phyloP scores from a whole-genome alignment of 92 coral and sea anemone genomes.

The Phymanthus crucifer region DNA sequence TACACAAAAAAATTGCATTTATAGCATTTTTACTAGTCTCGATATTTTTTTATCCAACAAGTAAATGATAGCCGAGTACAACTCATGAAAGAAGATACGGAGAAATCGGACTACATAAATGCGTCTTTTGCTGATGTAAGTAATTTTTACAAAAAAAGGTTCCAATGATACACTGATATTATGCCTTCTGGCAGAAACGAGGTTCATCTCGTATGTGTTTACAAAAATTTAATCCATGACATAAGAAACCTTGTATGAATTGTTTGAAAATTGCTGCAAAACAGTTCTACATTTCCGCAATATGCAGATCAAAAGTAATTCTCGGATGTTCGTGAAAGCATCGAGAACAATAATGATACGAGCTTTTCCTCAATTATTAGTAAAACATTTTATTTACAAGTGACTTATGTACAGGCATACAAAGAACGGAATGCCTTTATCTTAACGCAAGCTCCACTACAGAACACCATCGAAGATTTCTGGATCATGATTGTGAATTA shows the following conservation, averaged over 20 bases:
- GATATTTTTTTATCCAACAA: background rate
- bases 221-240: too few relatives aligned
- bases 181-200: background rate
- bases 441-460: conserved; percentile 25
- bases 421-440: conserved; percentile 31
- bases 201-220: too few relatives aligned
- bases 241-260: too few relatives aligned
- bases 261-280: too few relatives aligned
- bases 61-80: conserved; percentile 52
- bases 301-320: too few relatives aligned
- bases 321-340: too few relatives aligned
- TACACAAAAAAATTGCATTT: too few relatives aligned
- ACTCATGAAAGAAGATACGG: conserved; percentile 20
- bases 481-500: conserved; percentile 33
- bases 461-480: conserved; percentile 28
- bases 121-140: conserved; percentile 65
- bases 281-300: too few relatives aligned
- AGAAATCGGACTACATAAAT: conserved; percentile 43
- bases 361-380: too few relatives aligned
- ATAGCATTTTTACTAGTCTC: too few relatives aligned
- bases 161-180: background rate
- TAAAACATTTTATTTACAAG: too few relatives aligned
- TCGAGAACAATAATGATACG: too few relatives aligned
- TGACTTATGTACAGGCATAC: conserved; percentile 11
- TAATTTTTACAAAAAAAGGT: background rate